Conservation (phyloP, 2,113 vertebrate species). For the Helogale parvula region DNA sequence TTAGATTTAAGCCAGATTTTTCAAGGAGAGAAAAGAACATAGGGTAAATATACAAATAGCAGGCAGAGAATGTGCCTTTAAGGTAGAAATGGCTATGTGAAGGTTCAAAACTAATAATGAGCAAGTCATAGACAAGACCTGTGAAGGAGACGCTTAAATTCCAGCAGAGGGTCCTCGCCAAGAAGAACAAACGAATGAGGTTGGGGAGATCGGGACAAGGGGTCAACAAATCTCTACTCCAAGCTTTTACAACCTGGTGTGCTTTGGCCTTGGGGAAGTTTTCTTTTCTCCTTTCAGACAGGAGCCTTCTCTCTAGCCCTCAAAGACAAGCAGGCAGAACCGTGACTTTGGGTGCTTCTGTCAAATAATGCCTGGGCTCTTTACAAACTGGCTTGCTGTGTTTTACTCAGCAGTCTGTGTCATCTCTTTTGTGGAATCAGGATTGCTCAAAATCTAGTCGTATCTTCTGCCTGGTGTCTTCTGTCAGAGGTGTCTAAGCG, state of each 20-base stretch:
- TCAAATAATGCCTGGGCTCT: constrained; percentile 77
- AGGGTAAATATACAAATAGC: background rate
- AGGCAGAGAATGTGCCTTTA: background rate
- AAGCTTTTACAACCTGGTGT: constrained; percentile 60
- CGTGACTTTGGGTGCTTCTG: constrained; percentile 76
- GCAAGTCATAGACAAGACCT: background rate
- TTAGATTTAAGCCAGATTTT: constrained; percentile 33
- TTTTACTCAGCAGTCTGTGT: constrained; percentile 76
- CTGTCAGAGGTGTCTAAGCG: constrained; percentile 60
- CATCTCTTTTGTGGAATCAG: constrained; percentile 61
- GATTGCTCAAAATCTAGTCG: constrained; percentile 78
- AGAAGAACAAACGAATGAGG: constrained; percentile 51
- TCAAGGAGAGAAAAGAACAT: constrained; percentile 10
- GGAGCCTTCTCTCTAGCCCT: constrained; percentile 59
- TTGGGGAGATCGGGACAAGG: background rate
- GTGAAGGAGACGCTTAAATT: constrained; percentile 36
- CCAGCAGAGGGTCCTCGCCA: constrained; percentile 49
- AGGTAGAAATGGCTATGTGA: background rate
- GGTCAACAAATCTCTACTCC: constrained; percentile 59
- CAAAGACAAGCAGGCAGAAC: constrained; percentile 69
- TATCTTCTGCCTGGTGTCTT: constrained; percentile 76
- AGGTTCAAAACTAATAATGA: constrained; percentile 16
- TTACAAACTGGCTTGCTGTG: constrained; percentile 79
- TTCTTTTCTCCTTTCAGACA: constrained; percentile 64
- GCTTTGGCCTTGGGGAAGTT: constrained; percentile 47